Conservation (phyloP, 1,140 invertebrate species). For the Manduca sexta region DNA sequence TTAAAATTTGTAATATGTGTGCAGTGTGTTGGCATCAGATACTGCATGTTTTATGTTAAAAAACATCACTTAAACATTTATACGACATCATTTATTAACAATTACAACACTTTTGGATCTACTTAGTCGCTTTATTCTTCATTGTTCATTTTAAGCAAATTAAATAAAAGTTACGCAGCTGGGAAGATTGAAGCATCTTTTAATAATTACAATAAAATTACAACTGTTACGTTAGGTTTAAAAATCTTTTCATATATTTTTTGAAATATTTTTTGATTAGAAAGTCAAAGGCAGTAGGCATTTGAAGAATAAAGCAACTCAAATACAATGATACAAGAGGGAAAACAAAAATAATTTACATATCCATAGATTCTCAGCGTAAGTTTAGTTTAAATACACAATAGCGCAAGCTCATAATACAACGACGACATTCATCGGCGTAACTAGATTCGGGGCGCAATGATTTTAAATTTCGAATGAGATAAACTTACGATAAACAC, state of each 20-base stretch:
- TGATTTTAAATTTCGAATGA: no score
- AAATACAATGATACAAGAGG: conserved; percentile 26
- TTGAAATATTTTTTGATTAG: no score
- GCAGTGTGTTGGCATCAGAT: conserved; percentile 65
- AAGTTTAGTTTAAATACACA: no score
- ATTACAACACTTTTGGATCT: conserved; percentile 66
- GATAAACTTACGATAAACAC: no score
- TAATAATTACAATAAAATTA: neutral
- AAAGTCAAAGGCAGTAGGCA: neutral
- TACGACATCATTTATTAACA: conserved; percentile 32
- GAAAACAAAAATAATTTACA: neutral
- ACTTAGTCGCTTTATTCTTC: conserved; percentile 43
- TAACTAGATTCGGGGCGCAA: no score
- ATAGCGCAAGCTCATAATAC: conserved; percentile 40
- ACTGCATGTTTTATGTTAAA: conserved; percentile 22
- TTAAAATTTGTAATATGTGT: conserved; percentile 41
- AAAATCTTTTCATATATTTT: no score
- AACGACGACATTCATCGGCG: conserved; percentile 12
- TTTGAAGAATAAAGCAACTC: conserved; percentile 30
- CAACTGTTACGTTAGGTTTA: no score
- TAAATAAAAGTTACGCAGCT: no score
- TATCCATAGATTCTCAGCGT: conserved; percentile 14
- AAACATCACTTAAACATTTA: conserved; percentile 14
- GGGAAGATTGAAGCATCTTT: neutral
- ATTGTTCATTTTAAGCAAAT: neutral